Evolutionary conservation across 2,888 invertebrate species (phyloP).

Genomic region (Coremacera marginata): DNA sequence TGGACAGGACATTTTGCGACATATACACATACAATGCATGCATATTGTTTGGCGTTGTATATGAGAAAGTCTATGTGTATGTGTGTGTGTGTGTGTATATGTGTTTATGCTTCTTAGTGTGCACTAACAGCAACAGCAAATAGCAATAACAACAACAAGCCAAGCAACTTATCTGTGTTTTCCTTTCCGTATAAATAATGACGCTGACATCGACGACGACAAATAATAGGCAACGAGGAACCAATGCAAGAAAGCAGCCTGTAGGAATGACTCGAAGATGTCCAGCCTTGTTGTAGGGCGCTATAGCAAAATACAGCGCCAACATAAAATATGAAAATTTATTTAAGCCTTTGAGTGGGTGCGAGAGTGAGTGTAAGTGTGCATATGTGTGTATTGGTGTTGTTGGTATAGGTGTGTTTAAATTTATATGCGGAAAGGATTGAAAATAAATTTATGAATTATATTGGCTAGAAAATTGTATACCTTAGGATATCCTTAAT

Average conservation of each 20-base stretch:
- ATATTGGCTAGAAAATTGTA: constrained; percentile 67
- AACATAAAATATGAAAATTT: constrained; percentile 28
- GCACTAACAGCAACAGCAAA: background rate
- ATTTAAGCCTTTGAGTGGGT: constrained; percentile 1
- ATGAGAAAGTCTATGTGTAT: constrained; percentile 16
- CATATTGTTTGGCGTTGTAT: constrained; percentile 33
- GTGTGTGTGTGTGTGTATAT: constrained; percentile 37
- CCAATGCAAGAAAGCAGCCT: background rate
- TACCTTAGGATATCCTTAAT: constrained; percentile 35
- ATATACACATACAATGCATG: constrained; percentile 31
- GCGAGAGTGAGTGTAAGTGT: background rate
- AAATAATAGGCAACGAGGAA: constrained; percentile 54
- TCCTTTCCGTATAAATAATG: constrained; percentile 64
- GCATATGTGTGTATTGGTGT: constrained; percentile 9
- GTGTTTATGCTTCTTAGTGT: no score
- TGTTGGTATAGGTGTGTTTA: constrained; percentile 30
- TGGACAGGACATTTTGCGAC: constrained; percentile 38
- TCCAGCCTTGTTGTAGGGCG: background rate
- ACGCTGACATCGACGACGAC: constrained; percentile 64
- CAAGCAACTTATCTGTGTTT: constrained; percentile 45
- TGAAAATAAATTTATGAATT: constrained; percentile 67
- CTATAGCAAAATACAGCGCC: background rate
- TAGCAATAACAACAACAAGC: constrained; percentile 17
- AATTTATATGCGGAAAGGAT: constrained; percentile 66
- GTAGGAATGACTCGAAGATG: background rate